phyloP scores from a whole-genome alignment of 1,140 invertebrate species.

The Samia ricini region DNA sequence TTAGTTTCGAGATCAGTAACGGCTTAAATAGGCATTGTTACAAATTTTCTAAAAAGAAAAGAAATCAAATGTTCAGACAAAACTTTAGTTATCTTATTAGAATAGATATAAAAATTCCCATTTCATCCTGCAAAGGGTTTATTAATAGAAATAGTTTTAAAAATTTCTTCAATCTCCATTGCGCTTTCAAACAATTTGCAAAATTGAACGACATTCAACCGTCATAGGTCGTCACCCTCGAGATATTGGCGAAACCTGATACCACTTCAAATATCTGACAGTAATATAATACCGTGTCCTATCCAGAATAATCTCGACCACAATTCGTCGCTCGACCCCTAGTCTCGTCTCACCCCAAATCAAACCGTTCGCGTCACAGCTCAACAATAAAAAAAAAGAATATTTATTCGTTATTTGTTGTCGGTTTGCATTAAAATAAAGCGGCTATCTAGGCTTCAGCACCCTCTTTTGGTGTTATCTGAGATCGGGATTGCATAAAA shows the following conservation, averaged over 20 bases:
- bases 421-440: conserved; percentile 72
- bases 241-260: conserved; percentile 64
- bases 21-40: too few relatives aligned
- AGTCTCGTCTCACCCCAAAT: conserved; percentile 63
- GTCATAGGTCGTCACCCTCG: conserved; percentile 32
- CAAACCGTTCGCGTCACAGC: conserved; percentile 67
- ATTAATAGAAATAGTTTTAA: not conserved
- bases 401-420: conserved; percentile 76
- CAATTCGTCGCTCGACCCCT: conserved; percentile 68
- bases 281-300: conserved; percentile 60
- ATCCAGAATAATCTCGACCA: conserved; percentile 65
- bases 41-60: too few relatives aligned
- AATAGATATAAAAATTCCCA: too few relatives aligned
- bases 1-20: too few relatives aligned
- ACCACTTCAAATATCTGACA: conserved; percentile 49
- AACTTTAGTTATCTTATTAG: too few relatives aligned
- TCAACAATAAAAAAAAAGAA: conserved; percentile 70
- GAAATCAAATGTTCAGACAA: too few relatives aligned
- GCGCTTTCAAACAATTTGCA: conserved; percentile 22
- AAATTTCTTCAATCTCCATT: conserved; percentile 2
- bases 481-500: conserved; percentile 72
- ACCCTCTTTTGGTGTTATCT: conserved; percentile 60
- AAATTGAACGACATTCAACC: conserved; percentile 15
- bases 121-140: not conserved
- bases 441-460: conserved; percentile 57